These are phyloP conservation scores for Escarpia spicata DNA, from an alignment of 2,888 invertebrate genomes.

Conservation along the genomic window DNA sequence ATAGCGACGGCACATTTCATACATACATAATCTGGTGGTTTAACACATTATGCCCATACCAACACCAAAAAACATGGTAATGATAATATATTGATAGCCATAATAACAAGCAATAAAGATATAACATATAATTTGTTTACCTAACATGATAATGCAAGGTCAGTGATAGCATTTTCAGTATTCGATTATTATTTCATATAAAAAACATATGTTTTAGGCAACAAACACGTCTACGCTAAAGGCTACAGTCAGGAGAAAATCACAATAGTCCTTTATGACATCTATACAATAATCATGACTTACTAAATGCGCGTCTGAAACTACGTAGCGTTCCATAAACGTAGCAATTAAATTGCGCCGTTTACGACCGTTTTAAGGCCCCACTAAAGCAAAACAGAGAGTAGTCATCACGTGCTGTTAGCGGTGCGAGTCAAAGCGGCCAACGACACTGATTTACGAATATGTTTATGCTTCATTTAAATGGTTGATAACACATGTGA, in stretches of 20 bases:
- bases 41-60: background rate
- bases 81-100: too few relatives aligned
- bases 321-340: background rate
- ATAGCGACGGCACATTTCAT: background rate
- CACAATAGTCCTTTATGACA: background rate
- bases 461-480: background rate
- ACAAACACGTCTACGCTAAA: too few relatives aligned
- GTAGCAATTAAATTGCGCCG: background rate
- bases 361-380: constrained; percentile 4
- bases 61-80: too few relatives aligned
- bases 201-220: too few relatives aligned
- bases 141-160: too few relatives aligned
- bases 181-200: too few relatives aligned
- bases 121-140: too few relatives aligned
- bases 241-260: background rate
- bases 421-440: background rate
- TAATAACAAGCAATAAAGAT: too few relatives aligned
- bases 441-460: constrained; percentile 1
- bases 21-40: background rate
- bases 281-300: background rate
- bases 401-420: background rate
- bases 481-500: background rate
- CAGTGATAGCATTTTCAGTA: too few relatives aligned
- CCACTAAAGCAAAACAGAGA: background rate
- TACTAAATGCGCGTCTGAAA: background rate